phyloP scores from a whole-genome alignment of 1,140 invertebrate genomes.

The Delia radicum region DNA sequence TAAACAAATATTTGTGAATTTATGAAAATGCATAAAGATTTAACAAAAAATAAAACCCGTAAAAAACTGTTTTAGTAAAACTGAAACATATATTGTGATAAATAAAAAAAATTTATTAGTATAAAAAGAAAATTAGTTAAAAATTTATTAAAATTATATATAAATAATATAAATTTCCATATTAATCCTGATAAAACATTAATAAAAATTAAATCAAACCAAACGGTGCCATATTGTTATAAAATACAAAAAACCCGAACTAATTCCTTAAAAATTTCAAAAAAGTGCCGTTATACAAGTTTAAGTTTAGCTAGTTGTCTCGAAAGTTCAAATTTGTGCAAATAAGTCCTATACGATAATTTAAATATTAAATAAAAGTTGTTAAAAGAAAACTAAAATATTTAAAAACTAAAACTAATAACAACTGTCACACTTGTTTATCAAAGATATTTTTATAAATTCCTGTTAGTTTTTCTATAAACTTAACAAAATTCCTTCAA shows the following conservation, averaged over 20 bases:
- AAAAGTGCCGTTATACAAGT: background rate
- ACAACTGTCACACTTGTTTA: too few species aligned
- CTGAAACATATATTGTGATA: background rate
- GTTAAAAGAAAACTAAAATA: background rate
- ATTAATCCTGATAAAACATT: background rate
- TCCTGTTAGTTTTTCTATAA: background rate
- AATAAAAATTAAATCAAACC: background rate
- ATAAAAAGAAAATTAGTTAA: background rate
- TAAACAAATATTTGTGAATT: constrained; percentile 25
- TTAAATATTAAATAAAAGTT: background rate
- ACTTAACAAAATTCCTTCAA: background rate
- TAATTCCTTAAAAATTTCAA: background rate
- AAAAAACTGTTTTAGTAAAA: constrained; percentile 38
- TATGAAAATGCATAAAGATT: constrained; percentile 54
- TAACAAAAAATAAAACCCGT: constrained; percentile 52
- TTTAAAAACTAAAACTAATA: too few species aligned
- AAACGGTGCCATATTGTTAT: constrained; percentile 13
- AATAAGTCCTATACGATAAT: too few species aligned
- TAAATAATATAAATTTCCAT: background rate
- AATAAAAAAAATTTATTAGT: too few species aligned
- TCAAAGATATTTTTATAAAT: too few species aligned
- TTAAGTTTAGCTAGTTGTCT: too few species aligned
- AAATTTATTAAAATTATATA: background rate
- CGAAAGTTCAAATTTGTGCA: too few species aligned
- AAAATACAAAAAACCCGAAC: too few species aligned